A percentile compares a stretch with the other conserved stretches of the same genome.
phyloP scores from a whole-genome alignment of 2,888 invertebrate species.

The Cephus spinipes region DNA sequence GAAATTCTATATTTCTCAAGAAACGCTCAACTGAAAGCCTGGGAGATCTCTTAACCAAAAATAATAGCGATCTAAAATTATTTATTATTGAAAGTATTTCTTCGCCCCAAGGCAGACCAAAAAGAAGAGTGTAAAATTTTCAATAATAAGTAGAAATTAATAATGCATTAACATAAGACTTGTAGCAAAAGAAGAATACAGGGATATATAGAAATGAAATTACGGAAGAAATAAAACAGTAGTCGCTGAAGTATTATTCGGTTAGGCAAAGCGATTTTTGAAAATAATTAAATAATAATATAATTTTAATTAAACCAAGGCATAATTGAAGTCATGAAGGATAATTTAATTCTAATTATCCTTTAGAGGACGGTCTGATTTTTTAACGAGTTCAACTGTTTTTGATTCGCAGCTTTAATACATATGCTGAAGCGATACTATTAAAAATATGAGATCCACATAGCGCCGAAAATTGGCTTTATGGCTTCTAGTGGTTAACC shows the following conservation, averaged over 20 bases:
- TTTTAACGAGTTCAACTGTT: too few species aligned
- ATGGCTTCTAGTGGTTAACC: background rate
- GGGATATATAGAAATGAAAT: background rate
- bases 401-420: too few species aligned
- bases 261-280: background rate
- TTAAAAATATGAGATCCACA: too few species aligned
- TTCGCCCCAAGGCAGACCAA: background rate
- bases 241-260: background rate
- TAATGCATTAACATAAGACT: background rate
- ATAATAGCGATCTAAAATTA: background rate
- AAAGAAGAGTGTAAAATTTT: background rate
- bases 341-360: too few species aligned
- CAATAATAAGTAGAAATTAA: background rate
- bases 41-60: background rate
- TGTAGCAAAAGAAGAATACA: background rate
- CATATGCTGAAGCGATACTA: too few species aligned
- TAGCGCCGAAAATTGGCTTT: too few species aligned
- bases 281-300: background rate
- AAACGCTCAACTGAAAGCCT: background rate
- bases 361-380: too few species aligned
- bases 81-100: background rate
- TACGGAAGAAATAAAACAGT: background rate
- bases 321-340: background rate
- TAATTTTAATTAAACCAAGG: background rate
- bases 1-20: background rate